Conservation (phyloP, 2,797 vertebrate species). For the Sebastes kiyomatsui region DNA sequence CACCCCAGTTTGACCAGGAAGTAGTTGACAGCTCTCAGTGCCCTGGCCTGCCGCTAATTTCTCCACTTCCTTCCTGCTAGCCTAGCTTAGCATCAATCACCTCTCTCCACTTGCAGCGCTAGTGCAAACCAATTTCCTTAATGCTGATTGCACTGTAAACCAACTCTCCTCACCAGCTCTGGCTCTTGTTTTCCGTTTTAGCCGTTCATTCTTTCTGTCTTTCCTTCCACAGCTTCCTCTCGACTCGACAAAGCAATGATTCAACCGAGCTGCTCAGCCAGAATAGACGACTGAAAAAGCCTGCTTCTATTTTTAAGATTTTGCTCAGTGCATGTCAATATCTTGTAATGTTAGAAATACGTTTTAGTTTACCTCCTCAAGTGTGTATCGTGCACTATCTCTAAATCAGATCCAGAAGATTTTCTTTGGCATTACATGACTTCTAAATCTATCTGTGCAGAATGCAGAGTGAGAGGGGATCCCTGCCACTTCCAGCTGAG, state of each 20-base stretch:
- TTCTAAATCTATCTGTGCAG: conserved; percentile 25
- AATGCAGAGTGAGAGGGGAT: conserved; percentile 42
- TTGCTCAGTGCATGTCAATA: neutral
- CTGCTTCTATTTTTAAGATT: neutral
- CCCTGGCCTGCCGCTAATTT: conserved; percentile 76
- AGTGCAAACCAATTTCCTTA: conserved; percentile 82
- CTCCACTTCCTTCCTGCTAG: conserved; percentile 82
- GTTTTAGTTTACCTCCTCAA: neutral
- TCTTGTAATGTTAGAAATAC: conserved; percentile 1
- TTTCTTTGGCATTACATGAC: neutral
- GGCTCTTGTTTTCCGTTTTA: conserved; percentile 59
- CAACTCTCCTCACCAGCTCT: conserved; percentile 71
- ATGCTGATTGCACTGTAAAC: conserved; percentile 85
- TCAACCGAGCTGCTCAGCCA: conserved; percentile 47
- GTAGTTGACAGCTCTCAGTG: conserved; percentile 83
- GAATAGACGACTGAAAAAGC: conserved; percentile 24
- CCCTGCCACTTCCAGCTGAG: conserved; percentile 55
- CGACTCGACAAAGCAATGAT: conserved; percentile 63
- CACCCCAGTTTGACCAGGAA: conserved; percentile 83
- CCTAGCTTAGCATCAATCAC: conserved; percentile 83
- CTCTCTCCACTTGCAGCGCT: conserved; percentile 63
- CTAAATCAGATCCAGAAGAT: conserved; percentile 2
- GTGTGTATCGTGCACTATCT: neutral
- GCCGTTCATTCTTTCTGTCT: conserved; percentile 64
- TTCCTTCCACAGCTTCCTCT: conserved; percentile 70